phyloP scores from a whole-genome alignment of 2,888 invertebrate species.

The Nymphalis polychloros region DNA sequence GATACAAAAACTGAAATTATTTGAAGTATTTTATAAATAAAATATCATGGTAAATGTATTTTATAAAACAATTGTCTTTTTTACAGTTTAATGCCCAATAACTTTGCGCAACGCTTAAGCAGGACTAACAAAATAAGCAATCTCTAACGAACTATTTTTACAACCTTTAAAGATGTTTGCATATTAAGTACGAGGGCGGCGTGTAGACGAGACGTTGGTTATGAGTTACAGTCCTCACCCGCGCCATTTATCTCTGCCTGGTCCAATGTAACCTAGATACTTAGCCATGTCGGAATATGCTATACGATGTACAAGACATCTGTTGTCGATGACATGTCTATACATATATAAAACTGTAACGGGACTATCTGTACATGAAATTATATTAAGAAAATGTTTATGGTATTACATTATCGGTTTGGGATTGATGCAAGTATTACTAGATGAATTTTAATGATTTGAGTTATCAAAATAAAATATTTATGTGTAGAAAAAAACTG shows the following conservation, averaged over 20 bases:
- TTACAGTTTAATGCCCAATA: too few relatives aligned
- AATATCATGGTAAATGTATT: too few relatives aligned
- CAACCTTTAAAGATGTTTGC: constrained; percentile 29
- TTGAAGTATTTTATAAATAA: too few relatives aligned
- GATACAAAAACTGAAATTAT: too few relatives aligned
- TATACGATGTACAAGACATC: constrained; percentile 32
- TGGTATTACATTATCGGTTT: too few relatives aligned
- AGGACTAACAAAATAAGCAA: neutral
- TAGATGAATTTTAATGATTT: too few relatives aligned
- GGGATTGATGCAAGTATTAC: too few relatives aligned
- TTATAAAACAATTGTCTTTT: too few relatives aligned
- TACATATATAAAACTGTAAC: constrained; percentile 5
- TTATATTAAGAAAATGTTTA: neutral
- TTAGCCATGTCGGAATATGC: constrained; percentile 36
- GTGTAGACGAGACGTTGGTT: constrained; percentile 47
- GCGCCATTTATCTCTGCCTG: constrained; percentile 45
- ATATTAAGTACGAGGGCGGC: constrained; percentile 43
- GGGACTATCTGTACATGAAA: neutral
- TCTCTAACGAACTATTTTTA: constrained; percentile 24
- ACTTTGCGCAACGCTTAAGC: too few relatives aligned
- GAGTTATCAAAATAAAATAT: too few relatives aligned
- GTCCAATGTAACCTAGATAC: constrained; percentile 43
- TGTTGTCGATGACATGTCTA: constrained; percentile 16
- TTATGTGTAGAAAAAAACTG: too few relatives aligned
- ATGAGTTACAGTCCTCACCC: constrained; percentile 48